Evolutionary conservation across 2,113 vertebrate species (phyloP).

Genomic region (Aegotheles bennettii): DNA sequence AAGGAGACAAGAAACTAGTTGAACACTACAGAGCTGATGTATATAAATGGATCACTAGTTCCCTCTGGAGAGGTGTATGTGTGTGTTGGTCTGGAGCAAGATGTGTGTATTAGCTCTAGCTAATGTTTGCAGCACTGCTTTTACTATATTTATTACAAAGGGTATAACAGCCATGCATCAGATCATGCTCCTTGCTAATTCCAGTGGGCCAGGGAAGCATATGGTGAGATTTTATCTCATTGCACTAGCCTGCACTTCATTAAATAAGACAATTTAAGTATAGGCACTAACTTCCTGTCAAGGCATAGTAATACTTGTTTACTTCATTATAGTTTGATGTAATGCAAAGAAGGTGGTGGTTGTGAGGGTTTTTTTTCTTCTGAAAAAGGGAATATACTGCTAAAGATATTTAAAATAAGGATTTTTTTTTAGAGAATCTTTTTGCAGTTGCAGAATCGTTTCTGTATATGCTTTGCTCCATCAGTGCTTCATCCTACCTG

Average conservation of each 20-base stretch:
- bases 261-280: background rate
- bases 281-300: background rate
- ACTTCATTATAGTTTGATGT: background rate
- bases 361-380: background rate
- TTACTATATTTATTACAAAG: background rate
- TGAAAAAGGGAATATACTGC: background rate
- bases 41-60: background rate
- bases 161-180: background rate
- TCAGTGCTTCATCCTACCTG: background rate
- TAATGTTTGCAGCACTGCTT: background rate
- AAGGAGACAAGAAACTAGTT: background rate
- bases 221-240: background rate
- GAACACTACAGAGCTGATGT: background rate
- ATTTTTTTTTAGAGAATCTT: background rate
- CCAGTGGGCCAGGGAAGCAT: background rate
- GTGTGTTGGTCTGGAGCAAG: background rate
- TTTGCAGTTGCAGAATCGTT: background rate
- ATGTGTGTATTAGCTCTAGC: fast-evolving
- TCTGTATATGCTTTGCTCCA: background rate
- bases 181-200: background rate
- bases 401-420: background rate
- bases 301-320: background rate
- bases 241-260: background rate
- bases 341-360: background rate
- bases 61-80: background rate